phyloP scores from a whole-genome alignment of 2,888 invertebrate genomes.

The Pollenia amentaria region DNA sequence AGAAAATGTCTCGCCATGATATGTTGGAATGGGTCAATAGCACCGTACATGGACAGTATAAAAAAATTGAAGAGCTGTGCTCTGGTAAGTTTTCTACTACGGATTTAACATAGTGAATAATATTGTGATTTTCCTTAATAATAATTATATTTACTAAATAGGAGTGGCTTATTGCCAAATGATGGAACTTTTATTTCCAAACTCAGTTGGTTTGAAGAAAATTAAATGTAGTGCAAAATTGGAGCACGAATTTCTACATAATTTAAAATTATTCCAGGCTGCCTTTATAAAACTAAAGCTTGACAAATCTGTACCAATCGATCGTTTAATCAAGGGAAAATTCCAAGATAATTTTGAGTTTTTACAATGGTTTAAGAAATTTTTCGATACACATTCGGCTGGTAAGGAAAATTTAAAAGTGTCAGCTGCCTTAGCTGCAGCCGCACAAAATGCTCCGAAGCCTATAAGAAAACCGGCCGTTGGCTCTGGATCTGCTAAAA shows the following conservation, averaged over 20 bases:
- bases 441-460: conserved; percentile 66
- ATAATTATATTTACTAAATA: conserved; percentile 58
- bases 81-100: conserved; percentile 85
- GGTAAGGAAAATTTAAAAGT: conserved; percentile 87
- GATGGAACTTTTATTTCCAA: conserved; percentile 98
- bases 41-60: conserved; percentile 94
- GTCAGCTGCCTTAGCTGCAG: conserved; percentile 67
- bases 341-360: conserved; percentile 99
- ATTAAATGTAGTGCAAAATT: conserved; percentile 98
- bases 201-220: conserved; percentile 93
- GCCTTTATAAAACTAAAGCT: conserved; percentile 97
- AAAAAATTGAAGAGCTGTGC: conserved; percentile 98
- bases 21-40: conserved; percentile 99
- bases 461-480: conserved; percentile 64
- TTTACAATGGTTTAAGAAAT: conserved; percentile 99
- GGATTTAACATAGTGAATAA: too few species aligned
- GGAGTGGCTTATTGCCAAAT: conserved; percentile 99
- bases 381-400: conserved; percentile 98
- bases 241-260: conserved; percentile 99
- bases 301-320: conserved; percentile 89
- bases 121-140: too few species aligned
- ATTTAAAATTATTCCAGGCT: conserved; percentile 98
- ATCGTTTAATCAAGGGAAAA: conserved; percentile 94
- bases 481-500: conserved; percentile 40
- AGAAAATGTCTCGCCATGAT: conserved; percentile 98